Conservation (phyloP, 2,888 invertebrate species). For the Cosmia trapezina region DNA sequence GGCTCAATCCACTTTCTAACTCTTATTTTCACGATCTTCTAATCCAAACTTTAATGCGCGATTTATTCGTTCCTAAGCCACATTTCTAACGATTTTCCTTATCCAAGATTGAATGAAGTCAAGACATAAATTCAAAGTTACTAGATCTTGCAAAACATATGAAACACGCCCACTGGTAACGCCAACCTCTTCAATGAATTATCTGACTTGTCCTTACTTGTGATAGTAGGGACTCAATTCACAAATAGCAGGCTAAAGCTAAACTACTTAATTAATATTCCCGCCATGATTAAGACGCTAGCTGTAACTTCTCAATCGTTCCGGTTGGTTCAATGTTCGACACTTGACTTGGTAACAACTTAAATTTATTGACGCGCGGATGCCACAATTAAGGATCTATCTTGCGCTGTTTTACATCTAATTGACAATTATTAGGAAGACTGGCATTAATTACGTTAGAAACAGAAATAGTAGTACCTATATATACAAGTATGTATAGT, state of each 20-base stretch:
- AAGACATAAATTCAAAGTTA: not conserved
- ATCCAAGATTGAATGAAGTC: conserved; percentile 3
- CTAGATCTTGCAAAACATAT: conserved; percentile 10
- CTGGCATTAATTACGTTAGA: not conserved
- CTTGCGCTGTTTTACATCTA: conserved; percentile 20
- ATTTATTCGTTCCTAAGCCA: conserved; percentile 10
- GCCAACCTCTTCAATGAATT: conserved; percentile 1
- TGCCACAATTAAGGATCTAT: conserved; percentile 28
- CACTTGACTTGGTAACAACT: conserved; percentile 60
- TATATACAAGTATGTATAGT: no score
- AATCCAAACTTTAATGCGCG: conserved; percentile 3
- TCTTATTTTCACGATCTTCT: not conserved
- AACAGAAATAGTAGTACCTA: no score
- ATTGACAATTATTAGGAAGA: conserved; percentile 7
- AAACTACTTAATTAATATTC: conserved; percentile 78
- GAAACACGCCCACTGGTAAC: not conserved
- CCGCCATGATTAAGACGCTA: conserved; percentile 69
- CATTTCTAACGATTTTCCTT: not conserved
- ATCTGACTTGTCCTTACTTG: conserved; percentile 17
- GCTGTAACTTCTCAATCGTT: conserved; percentile 72
- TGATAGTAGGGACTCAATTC: conserved; percentile 38
- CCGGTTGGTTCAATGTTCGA: conserved; percentile 64
- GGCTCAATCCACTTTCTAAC: not conserved
- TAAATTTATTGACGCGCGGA: conserved; percentile 49
- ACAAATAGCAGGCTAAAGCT: conserved; percentile 55